phyloP scores from a whole-genome alignment of 1,140 invertebrate genomes.

The Hypsibius dujardini region DNA sequence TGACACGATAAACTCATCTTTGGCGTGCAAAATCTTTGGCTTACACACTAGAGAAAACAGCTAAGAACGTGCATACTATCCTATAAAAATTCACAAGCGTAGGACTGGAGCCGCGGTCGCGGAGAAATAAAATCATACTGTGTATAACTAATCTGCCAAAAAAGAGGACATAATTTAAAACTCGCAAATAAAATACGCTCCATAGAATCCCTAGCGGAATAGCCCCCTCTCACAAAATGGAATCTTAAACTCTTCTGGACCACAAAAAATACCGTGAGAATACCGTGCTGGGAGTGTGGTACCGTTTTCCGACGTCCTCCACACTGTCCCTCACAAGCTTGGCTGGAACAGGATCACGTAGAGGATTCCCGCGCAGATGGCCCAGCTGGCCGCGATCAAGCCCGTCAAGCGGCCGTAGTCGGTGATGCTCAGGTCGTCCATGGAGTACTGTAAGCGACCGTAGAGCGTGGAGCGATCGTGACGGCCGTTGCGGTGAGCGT shows the following conservation, averaged over 20 bases:
- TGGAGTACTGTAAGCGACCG: neutral
- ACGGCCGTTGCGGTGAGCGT: too few species aligned
- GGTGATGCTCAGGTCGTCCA: slow-evolving; percentile 9
- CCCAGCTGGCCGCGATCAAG: neutral
- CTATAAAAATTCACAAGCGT: too few species aligned
- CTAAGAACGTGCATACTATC: too few species aligned
- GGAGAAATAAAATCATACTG: too few species aligned
- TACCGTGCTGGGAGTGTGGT: neutral
- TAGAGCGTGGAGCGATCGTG: neutral
- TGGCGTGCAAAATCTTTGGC: too few species aligned
- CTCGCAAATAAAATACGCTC: too few species aligned
- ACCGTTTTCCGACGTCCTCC: neutral
- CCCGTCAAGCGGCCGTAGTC: neutral
- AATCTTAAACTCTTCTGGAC: neutral
- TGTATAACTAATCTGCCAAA: too few species aligned
- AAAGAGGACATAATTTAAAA: too few species aligned
- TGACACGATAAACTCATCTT: too few species aligned
- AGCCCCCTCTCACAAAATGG: neutral
- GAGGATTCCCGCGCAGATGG: neutral
- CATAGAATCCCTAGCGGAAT: too few species aligned
- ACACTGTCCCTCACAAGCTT: neutral
- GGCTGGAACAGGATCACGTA: neutral
- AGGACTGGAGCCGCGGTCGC: too few species aligned
- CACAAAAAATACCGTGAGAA: neutral
- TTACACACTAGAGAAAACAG: too few species aligned